phyloP scores from a whole-genome alignment of 2,888 invertebrate genomes.

The Mamestra brassicae region DNA sequence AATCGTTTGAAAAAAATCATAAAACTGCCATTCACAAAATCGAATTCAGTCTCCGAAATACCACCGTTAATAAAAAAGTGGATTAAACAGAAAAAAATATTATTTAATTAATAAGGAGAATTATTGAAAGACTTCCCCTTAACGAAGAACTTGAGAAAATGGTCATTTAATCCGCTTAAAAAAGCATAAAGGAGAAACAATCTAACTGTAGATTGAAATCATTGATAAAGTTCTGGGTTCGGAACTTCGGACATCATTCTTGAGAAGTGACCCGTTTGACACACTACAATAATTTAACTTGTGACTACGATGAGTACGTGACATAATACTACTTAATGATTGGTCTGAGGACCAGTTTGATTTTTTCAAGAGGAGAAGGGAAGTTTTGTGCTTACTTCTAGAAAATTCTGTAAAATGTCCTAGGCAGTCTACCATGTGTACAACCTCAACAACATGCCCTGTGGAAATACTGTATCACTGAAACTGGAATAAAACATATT shows the following conservation, averaged over 20 bases:
- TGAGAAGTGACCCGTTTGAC: constrained; percentile 52
- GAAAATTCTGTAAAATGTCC: neutral
- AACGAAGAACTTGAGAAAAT: constrained; percentile 72
- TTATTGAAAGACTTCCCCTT: constrained; percentile 70
- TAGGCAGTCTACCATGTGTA: too few species aligned
- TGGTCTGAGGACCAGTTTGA: neutral
- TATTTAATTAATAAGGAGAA: neutral
- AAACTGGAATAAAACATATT: too few species aligned
- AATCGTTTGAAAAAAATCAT: too few species aligned
- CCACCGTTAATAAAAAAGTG: too few species aligned
- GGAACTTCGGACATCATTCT: constrained; percentile 64
- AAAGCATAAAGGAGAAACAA: constrained; percentile 79
- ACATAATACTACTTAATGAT: constrained; percentile 4
- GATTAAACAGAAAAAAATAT: too few species aligned
- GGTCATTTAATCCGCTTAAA: constrained; percentile 81
- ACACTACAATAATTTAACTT: constrained; percentile 32
- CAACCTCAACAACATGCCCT: too few species aligned
- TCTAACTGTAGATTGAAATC: constrained; percentile 75
- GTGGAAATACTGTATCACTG: too few species aligned
- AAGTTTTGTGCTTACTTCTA: neutral
- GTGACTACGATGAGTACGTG: constrained; percentile 18
- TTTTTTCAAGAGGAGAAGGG: neutral
- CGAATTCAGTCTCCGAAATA: too few species aligned
- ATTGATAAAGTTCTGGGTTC: constrained; percentile 70
- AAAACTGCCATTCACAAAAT: too few species aligned